Evolutionary conservation across 1,140 invertebrate species (phyloP), one percentile per base, ranked within the genome.

Genomic region (Cephus cinctus): DNA sequence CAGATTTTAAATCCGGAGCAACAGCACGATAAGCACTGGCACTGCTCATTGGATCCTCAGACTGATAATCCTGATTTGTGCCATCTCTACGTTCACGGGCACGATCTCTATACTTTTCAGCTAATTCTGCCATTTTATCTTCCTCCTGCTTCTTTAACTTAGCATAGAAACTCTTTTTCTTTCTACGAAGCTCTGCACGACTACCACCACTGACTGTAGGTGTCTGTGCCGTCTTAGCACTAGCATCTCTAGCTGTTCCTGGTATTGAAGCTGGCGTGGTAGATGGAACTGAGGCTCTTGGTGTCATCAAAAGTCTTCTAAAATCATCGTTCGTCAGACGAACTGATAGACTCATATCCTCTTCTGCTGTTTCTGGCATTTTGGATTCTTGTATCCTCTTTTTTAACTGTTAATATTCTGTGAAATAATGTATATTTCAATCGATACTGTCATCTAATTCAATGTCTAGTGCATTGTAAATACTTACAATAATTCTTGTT

Each of bases 321-420:
- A 98, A 98, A 73, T 98, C 96, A 69, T 95, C 95, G 80, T 98
- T 98, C 5, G 94, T 98, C 40, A 98, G 75, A 31, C 88, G 82
- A 39, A 74, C 75, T 75, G 87, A 61, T 79, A 89, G 54, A 70
- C 80, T 45, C 78, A 81, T 46, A 9, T 78, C 75, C 9, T 80
- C 78, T 8, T 76, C 71, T 43, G 57, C 57, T 21, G 56, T 58
- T 22, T 77, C 75, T 5, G 78, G 77, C 79, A 81, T 81, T 63
- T 77, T 77, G 23, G 8, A n/a, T n/a, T n/a, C n/a, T n/a, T n/a
- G n/a, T n/a, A n/a, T n/a, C n/a, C n/a, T n/a, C n/a, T n/a, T n/a
- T n/a, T n/a, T n/a, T n/a, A n/a, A n/a, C n/a, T n/a, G n/a, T n/a
- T n/a, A n/a, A n/a, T n/a, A n/a, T n/a, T n/a, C n/a, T n/a, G n/a